Conservation (phyloP, 2,888 invertebrate species). For the Drosophila antonietae region DNA sequence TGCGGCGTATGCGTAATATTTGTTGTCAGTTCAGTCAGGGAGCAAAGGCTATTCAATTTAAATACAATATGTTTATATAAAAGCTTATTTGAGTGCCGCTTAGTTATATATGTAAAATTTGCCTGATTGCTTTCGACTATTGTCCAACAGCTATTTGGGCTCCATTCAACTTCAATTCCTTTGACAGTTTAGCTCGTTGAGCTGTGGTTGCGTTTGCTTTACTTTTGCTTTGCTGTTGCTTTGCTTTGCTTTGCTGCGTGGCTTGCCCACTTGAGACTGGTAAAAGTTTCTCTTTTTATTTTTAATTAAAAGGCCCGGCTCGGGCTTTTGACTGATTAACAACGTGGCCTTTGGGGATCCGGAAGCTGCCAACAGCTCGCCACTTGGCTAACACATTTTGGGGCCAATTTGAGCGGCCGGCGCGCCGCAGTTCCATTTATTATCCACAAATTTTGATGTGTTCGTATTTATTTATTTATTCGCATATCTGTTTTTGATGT, state of each 20-base stretch:
- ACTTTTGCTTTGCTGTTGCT: neutral
- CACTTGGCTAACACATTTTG: constrained; percentile 29
- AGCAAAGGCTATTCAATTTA: constrained; percentile 8
- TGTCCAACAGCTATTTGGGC: constrained; percentile 13
- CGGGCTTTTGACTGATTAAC: constrained; percentile 56
- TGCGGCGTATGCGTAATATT: constrained; percentile 43
- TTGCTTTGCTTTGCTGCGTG: neutral
- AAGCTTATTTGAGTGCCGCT: constrained; percentile 5
- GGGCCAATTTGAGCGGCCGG: constrained; percentile 36
- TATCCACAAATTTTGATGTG: constrained; percentile 10
- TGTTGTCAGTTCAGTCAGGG: constrained; percentile 26
- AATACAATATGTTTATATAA: constrained; percentile 9
- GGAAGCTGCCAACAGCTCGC: constrained; percentile 2
- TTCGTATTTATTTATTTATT: neutral
- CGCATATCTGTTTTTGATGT: constrained; percentile 30
- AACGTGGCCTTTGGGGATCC: constrained; percentile 30
- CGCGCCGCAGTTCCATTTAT: constrained; percentile 6
- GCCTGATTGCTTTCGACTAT: neutral
- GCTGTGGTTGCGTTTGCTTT: neutral
- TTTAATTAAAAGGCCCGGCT: constrained; percentile 32
- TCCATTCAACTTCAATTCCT: constrained; percentile 12
- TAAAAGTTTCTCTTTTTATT: constrained; percentile 10
- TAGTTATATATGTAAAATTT: constrained; percentile 7
- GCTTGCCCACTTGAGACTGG: constrained; percentile 11
- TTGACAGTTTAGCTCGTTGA: constrained; percentile 1